Conservation (phyloP, 2,888 invertebrate species). For the Mesorhabditis spiculigera region DNA sequence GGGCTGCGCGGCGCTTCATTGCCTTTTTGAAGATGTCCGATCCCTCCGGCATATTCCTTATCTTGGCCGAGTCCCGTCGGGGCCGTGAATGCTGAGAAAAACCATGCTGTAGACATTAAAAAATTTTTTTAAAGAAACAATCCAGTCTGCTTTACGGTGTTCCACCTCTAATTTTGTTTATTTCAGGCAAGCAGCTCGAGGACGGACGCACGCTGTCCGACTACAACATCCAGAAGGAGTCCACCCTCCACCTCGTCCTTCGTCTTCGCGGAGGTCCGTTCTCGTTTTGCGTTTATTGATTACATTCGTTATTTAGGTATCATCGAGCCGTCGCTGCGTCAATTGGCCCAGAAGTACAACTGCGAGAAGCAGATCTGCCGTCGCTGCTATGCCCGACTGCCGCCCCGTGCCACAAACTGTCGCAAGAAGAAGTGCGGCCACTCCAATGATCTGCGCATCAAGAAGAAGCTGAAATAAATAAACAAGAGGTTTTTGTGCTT, state of each 20-base stretch:
- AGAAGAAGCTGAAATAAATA: conserved; percentile 92
- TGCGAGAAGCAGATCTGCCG: conserved; percentile 99
- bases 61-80: no score
- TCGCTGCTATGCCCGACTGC: conserved; percentile 97
- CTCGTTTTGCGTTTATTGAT: no score
- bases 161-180: no score
- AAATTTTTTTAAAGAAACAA: no score
- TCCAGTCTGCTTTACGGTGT: no score
- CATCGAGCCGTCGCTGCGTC: conserved; percentile 92
- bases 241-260: conserved; percentile 22
- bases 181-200: conserved; percentile 35
- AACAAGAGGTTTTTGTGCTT: no score
- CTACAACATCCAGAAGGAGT: conserved; percentile 26
- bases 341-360: conserved; percentile 98
- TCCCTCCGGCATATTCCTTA: no score
- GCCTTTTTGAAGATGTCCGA: no score
- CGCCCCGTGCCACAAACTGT: conserved; percentile 97
- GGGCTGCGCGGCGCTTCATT: no score
- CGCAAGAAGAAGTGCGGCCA: conserved; percentile 99
- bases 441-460: conserved; percentile 96
- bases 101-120: no score
- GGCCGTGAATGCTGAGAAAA: no score
- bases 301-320: conserved; percentile 63
- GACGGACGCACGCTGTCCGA: conserved; percentile 25
- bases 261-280: conserved; percentile 14